A percentile compares a stretch with the other conserved stretches of the same genome.
Conservation (phyloP, 2,888 invertebrate genomes). For the Hirtodrosophila confusa region DNA sequence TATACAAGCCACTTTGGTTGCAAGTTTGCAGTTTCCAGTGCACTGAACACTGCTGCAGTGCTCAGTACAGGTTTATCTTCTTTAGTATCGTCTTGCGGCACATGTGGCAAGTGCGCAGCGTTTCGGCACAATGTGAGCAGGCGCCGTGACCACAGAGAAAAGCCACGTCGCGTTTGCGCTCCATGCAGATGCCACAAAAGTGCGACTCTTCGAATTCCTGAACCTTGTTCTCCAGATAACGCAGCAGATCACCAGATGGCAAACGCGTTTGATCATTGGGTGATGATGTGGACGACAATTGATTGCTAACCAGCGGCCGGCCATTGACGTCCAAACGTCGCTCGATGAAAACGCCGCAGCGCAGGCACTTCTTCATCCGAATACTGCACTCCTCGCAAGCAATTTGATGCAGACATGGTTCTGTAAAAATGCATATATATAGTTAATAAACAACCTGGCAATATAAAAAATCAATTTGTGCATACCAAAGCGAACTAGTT, state of each 20-base stretch:
- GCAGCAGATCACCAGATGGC: slow-evolving; percentile 88
- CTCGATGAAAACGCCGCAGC: slow-evolving; percentile 87
- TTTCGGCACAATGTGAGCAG: slow-evolving; percentile 92
- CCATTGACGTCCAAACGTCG: slow-evolving; percentile 86
- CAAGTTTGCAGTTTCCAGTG: slow-evolving; percentile 33
- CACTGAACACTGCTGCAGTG: slow-evolving; percentile 14
- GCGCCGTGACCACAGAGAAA: slow-evolving; percentile 95
- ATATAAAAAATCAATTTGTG: too few species aligned
- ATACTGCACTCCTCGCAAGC: slow-evolving; percentile 91
- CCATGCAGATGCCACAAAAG: slow-evolving; percentile 95
- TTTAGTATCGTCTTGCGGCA: slow-evolving; percentile 84
- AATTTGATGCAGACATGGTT: slow-evolving; percentile 90
- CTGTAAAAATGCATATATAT: slow-evolving; percentile 58
- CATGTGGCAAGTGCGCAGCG: slow-evolving; percentile 94
- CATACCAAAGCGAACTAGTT: slow-evolving; percentile 86
- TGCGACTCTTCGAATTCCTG: slow-evolving; percentile 94
- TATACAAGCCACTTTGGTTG: slow-evolving; percentile 79
- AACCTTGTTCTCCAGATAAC: slow-evolving; percentile 90
- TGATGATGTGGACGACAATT: slow-evolving; percentile 69
- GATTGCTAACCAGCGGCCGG: slow-evolving; percentile 78
- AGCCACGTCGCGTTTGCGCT: slow-evolving; percentile 91
- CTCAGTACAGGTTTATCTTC: slow-evolving; percentile 84
- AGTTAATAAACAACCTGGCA: neutral
- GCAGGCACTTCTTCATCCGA: slow-evolving; percentile 91
- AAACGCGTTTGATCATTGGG: slow-evolving; percentile 85